These are phyloP conservation scores for Tenrec ecaudatus DNA, from an alignment of 2,113 vertebrate species.

Conservation along the genomic window DNA sequence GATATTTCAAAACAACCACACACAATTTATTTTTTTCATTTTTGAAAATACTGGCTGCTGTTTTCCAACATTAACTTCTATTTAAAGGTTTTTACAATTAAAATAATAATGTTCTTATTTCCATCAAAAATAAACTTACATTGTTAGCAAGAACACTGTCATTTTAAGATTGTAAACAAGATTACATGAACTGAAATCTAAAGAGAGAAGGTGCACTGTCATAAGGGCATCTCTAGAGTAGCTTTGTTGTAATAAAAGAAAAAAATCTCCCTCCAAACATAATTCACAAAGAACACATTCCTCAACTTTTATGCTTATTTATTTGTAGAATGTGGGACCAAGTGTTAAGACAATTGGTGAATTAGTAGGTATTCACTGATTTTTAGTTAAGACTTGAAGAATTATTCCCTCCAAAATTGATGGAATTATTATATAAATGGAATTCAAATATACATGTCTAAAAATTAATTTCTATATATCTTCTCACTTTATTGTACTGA, in stretches of 20 bases:
- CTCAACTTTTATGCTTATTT: not conserved
- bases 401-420: constrained; percentile 6
- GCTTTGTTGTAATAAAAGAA: not conserved
- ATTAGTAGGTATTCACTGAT: not conserved
- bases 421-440: not conserved
- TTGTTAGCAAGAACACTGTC: not conserved
- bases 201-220: not conserved
- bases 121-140: constrained; percentile 36
- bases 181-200: not conserved
- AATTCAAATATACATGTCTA: constrained; percentile 40
- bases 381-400: constrained; percentile 5
- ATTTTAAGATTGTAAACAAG: constrained; percentile 17
- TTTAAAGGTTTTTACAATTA: not conserved
- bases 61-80: not conserved
- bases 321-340: not conserved
- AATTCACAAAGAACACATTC: not conserved
- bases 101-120: not conserved
- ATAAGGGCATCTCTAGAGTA: too few species aligned
- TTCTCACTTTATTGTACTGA: not conserved
- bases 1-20: constrained; percentile 36
- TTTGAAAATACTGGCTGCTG: not conserved
- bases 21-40: not conserved
- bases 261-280: not conserved
- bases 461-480: constrained; percentile 18
- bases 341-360: constrained; percentile 14